Conservation (phyloP, 1,140 invertebrate genomes). For the Kradibia gibbosae region DNA sequence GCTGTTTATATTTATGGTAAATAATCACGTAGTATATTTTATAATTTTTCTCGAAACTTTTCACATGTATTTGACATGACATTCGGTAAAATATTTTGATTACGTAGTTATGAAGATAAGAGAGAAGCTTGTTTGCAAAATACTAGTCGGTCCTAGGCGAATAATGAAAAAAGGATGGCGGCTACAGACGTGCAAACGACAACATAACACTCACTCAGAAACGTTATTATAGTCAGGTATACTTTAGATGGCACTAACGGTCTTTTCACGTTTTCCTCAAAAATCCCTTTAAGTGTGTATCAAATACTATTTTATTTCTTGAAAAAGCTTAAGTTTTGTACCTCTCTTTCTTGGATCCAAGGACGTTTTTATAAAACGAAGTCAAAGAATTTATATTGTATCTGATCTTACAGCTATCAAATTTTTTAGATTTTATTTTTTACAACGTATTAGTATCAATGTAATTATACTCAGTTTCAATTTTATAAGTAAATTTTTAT, state of each 20-base stretch:
- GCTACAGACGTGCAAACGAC: conserved; percentile 16
- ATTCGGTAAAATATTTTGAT: background rate
- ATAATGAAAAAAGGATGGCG: conserved; percentile 39
- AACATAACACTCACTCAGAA: conserved; percentile 4
- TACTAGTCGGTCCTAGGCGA: conserved; percentile 31
- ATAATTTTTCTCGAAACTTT: conserved; percentile 12
- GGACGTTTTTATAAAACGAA: conserved; percentile 32
- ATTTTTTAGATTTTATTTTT: conserved; percentile 34
- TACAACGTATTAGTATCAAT: conserved; percentile 21
- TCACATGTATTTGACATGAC: background rate
- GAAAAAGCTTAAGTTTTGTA: background rate
- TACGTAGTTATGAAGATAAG: background rate
- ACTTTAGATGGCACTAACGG: conserved; percentile 29
- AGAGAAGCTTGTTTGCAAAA: conserved; percentile 48
- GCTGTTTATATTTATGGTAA: too few relatives aligned
- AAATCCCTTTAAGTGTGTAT: conserved; percentile 29
- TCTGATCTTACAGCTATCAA: background rate
- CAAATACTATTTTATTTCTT: conserved; percentile 13
- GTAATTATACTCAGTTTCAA: background rate
- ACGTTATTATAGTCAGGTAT: conserved; percentile 43
- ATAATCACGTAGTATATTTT: background rate
- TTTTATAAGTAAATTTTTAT: background rate
- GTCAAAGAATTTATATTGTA: background rate
- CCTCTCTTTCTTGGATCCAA: background rate
- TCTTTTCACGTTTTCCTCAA: conserved; percentile 3